A percentile compares a stretch with the other conserved stretches of the same genome.
Evolutionary conservation across 1,140 invertebrate species (phyloP).

Genomic region (Matsumurasca onukii): DNA sequence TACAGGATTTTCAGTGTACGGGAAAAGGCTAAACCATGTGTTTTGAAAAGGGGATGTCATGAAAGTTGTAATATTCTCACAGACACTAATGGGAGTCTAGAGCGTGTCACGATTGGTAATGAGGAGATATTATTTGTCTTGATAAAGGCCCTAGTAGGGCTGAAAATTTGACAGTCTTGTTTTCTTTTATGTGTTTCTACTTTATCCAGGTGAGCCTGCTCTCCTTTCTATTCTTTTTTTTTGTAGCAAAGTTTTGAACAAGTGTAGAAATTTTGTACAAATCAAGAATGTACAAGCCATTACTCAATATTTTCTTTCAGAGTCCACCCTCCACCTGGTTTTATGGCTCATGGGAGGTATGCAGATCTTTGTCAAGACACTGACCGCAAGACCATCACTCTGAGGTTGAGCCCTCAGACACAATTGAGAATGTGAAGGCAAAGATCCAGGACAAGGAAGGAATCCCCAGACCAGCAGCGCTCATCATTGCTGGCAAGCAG

Average conservation of each 20-base stretch:
- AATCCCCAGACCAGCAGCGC: constrained; percentile 64
- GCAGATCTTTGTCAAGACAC: constrained; percentile 83
- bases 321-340: constrained; percentile 77
- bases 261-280: neutral
- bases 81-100: neutral
- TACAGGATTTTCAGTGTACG: too few species aligned
- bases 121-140: neutral
- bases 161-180: too few species aligned
- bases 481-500: constrained; percentile 71
- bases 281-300: neutral
- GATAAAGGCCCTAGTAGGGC: too few species aligned
- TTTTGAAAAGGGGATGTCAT: neutral
- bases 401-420: constrained; percentile 75
- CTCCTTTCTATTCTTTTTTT: neutral
- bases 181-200: too few species aligned
- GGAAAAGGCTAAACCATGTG: too few species aligned
- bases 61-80: neutral
- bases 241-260: neutral
- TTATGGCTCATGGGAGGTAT: constrained; percentile 66
- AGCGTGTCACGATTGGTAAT: neutral
- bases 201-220: too few species aligned
- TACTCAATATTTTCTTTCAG: constrained; percentile 43
- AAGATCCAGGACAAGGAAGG: constrained; percentile 73
- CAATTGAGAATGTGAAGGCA: too few species aligned
- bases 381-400: constrained; percentile 87